Percentiles rank a stretch among this genome's conserved stretches.
Conservation (phyloP, 2,113 vertebrate genomes). For the Mobula birostris region DNA sequence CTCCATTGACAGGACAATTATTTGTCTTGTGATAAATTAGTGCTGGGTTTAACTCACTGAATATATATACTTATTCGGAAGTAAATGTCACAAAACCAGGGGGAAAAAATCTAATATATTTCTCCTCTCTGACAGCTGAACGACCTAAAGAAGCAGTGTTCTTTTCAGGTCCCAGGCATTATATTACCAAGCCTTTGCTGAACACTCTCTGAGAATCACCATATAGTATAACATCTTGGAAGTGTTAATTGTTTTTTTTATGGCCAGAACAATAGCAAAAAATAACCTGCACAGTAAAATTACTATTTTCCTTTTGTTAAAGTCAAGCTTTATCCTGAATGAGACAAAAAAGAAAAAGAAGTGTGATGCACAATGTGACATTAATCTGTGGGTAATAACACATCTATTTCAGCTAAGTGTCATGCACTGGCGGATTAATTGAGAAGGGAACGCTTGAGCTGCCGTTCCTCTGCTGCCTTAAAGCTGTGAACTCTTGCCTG, state of each 20-base stretch:
- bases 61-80: not conserved
- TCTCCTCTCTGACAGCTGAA: not conserved
- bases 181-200: not conserved
- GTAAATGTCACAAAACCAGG: not conserved
- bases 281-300: not conserved
- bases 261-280: not conserved
- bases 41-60: not conserved
- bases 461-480: conserved; percentile 29
- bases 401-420: conserved; percentile 41
- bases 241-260: conserved; percentile 22
- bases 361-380: conserved; percentile 33
- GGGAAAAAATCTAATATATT: not conserved
- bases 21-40: conserved; percentile 28
- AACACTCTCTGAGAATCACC: not conserved
- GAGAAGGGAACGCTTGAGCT: conserved; percentile 38
- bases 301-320: not conserved
- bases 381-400: conserved; percentile 40
- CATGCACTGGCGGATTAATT: conserved; percentile 38
- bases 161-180: not conserved
- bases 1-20: conserved; percentile 13
- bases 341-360: not conserved
- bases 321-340: not conserved
- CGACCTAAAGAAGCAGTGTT: not conserved
- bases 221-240: not conserved
- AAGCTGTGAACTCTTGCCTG: conserved; percentile 38